Evolutionary conservation across 2,888 invertebrate species (phyloP).

Genomic region (Stenolophus ochropezus): DNA sequence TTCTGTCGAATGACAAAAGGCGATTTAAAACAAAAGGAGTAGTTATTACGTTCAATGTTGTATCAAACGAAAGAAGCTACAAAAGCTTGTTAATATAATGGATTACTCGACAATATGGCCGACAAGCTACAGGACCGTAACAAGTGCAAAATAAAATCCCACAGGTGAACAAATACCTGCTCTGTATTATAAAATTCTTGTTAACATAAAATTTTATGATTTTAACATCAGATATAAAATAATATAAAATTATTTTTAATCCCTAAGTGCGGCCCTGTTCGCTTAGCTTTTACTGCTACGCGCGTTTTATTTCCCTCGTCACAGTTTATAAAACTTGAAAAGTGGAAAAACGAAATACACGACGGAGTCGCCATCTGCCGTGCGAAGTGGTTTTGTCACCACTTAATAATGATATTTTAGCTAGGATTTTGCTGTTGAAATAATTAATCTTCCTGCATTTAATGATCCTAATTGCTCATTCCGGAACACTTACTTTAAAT

Average conservation of each 20-base stretch:
- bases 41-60: conserved; percentile 33
- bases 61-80: conserved; percentile 48
- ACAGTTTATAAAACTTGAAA: conserved; percentile 44
- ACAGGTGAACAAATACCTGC: neutral
- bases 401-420: conserved; percentile 29
- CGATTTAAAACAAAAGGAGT: conserved; percentile 50
- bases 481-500: neutral
- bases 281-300: conserved; percentile 26
- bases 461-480: conserved; percentile 6
- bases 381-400: conserved; percentile 11
- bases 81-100: conserved; percentile 55
- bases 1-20: conserved; percentile 43
- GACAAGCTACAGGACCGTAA: neutral
- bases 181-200: neutral
- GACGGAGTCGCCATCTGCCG: conserved; percentile 1
- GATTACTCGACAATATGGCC: conserved; percentile 9
- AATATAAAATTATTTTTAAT: conserved; percentile 43
- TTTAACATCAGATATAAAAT: conserved; percentile 21
- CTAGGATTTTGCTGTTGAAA: conserved; percentile 13
- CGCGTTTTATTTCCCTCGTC: conserved; percentile 25
- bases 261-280: conserved; percentile 40
- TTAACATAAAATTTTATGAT: conserved; percentile 35
- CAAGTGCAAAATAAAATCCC: neutral
- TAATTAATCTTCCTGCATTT: conserved; percentile 46
- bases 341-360: conserved; percentile 20